These are phyloP conservation scores for Alosa sapidissima DNA, from an alignment of 2,797 vertebrate genomes.

Conservation along the genomic window DNA sequence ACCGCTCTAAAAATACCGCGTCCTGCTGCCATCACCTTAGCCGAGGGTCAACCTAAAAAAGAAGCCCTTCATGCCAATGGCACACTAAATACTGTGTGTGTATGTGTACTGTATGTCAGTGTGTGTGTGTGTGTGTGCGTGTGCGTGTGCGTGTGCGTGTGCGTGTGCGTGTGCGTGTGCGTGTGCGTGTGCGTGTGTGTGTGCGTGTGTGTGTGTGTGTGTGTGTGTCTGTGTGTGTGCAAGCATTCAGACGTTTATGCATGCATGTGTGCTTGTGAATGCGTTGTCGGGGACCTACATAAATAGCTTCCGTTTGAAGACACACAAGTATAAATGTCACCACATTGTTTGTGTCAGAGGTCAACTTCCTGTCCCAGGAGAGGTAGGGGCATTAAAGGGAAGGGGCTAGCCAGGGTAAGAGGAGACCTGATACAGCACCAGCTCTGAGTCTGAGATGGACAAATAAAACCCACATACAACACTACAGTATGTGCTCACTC, in stretches of 20 bases:
- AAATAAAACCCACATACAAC: neutral
- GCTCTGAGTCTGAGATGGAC: neutral
- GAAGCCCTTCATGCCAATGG: neutral
- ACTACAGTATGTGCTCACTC: no score
- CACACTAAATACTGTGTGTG: slow-evolving; percentile 21
- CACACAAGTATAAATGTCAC: slow-evolving; percentile 15
- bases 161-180: slow-evolving; percentile 2
- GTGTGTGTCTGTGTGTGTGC: slow-evolving; percentile 1
- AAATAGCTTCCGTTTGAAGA: slow-evolving; percentile 24
- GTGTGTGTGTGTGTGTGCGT: neutral
- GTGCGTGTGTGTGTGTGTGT: slow-evolving; percentile 15
- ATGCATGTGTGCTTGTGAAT: slow-evolving; percentile 41
- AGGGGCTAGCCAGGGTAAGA: neutral
- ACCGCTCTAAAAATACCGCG: neutral
- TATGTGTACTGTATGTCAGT: neutral
- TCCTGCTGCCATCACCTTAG: neutral
- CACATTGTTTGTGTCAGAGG: slow-evolving; percentile 24
- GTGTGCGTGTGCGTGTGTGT: slow-evolving; percentile 14
- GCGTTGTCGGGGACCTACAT: slow-evolving; percentile 41
- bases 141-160: neutral
- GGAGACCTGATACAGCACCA: neutral
- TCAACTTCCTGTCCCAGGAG: slow-evolving; percentile 20
- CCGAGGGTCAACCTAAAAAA: slow-evolving; percentile 6
- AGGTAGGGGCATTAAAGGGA: neutral
- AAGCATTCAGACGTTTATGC: slow-evolving; percentile 24